Evolutionary conservation across 2,113 vertebrate genomes (phyloP).

Genomic region (Brienomyrus brachyistius): DNA sequence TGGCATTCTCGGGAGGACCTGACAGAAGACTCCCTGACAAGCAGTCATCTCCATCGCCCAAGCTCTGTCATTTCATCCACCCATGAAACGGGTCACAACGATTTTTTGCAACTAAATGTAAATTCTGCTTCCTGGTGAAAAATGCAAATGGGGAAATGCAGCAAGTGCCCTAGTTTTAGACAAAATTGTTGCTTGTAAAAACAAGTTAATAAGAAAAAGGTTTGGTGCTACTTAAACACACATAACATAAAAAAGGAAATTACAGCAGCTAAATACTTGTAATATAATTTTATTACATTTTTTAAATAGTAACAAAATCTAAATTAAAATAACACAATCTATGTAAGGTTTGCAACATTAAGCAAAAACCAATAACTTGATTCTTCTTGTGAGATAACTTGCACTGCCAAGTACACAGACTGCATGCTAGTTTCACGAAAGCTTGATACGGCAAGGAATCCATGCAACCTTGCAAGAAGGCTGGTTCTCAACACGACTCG

Average conservation of each 20-base stretch:
- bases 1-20: neutral
- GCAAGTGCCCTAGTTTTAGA: neutral
- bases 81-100: neutral
- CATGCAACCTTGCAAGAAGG: neutral
- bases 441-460: neutral
- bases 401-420: neutral
- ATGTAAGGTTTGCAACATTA: neutral
- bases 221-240: too few species aligned
- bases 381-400: neutral
- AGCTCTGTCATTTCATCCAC: neutral
- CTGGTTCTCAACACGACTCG: neutral
- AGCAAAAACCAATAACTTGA: neutral
- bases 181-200: too few species aligned
- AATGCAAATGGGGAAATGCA: neutral
- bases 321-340: neutral
- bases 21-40: neutral
- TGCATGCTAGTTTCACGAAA: neutral
- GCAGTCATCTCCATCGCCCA: neutral
- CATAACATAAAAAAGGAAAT: neutral
- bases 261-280: neutral
- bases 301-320: neutral
- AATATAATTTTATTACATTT: neutral
- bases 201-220: too few species aligned
- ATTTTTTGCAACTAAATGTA: neutral
- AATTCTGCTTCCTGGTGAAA: neutral